Base-by-base conservation (phyloP, 2,888 invertebrate genomes). In the Rhagonycha lutea region DNA sequence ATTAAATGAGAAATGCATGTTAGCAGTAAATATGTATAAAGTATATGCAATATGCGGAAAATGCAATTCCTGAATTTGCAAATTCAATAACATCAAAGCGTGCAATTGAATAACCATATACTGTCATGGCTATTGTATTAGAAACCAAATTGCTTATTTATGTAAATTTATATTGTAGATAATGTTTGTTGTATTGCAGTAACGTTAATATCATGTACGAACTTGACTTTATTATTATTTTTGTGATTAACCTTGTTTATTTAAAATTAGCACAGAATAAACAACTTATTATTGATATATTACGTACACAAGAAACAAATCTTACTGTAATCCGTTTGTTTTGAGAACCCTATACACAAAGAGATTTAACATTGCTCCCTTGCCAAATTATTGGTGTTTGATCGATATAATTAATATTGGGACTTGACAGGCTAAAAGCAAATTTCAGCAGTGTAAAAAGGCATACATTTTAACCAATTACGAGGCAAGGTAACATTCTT, bases 91-190 rank as follows among this genome's bases (percentile, higher is more conserved):
- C 68, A 73, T 73, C 73, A 47, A 18, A 68, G 23, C 73, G 63
- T 73, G 76, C 73, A 76, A 70, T 68, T 68, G 73, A 76, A 76
- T 76, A 76, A 75, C 61, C 73, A 61, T 62, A 47, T 29, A 73
- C 26, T 70, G 63, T 60, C 14, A 71, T 68, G 24, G 61, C 61
- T 62, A 29, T 61, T 70, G 73, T 70, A 74, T 73, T 73, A 76
- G 73, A 69, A 73, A 71, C 73, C 71, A 73, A 76, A 76, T 71
- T 76, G 76, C 67, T 71, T 74, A 76, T 76, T 74, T 71, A 76
- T 76, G 76, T 73, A 76, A 76, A 76, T 76, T 76, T 72, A 76
- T 70, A 73, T 68, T 71, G 76, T 73, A 73, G 70, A 60, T 69
- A 47, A 29, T 69, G 70, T 73, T 72, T 72, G 76, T 60, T 61